Evolutionary conservation across 2,888 invertebrate genomes (phyloP).

Genomic region (Macrostomum cliftonense): DNA sequence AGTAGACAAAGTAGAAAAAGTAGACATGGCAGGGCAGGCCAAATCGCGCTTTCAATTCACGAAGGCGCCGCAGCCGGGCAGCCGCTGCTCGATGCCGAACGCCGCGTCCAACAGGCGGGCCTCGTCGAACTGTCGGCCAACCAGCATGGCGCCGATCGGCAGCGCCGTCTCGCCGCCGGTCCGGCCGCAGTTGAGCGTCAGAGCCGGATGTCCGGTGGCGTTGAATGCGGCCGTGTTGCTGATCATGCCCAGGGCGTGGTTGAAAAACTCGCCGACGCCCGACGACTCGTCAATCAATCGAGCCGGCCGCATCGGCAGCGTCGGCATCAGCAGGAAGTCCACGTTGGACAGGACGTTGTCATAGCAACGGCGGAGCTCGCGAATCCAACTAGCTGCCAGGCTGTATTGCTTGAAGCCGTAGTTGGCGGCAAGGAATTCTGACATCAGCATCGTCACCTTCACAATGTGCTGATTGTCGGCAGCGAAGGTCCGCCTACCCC

Average conservation of each 20-base stretch:
- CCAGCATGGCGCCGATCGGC: slow-evolving; percentile 27
- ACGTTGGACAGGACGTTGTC: not conserved
- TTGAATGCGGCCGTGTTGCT: slow-evolving; percentile 22
- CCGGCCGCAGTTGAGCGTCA: slow-evolving; percentile 20
- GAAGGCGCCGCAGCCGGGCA: not conserved
- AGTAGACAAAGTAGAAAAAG: no score
- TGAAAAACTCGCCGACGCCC: slow-evolving; percentile 13
- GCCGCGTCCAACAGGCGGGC: slow-evolving; percentile 23
- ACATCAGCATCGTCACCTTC: not conserved
- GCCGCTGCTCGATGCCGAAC: slow-evolving; percentile 18
- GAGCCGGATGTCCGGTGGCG: slow-evolving; percentile 17
- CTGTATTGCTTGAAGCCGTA: not conserved
- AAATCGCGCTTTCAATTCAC: no score
- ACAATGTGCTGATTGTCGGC: slow-evolving; percentile 1
- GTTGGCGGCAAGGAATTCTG: slow-evolving; percentile 4
- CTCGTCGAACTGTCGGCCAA: slow-evolving; percentile 25
- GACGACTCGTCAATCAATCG: not conserved
- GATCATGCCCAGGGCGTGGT: slow-evolving; percentile 14
- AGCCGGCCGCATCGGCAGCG: not conserved
- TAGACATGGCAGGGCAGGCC: no score
- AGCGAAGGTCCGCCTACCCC: slow-evolving; percentile 1
- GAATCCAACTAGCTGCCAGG: not conserved
- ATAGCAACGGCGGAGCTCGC: not conserved
- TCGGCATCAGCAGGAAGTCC: slow-evolving; percentile 6
- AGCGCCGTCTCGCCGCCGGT: slow-evolving; percentile 14